Conservation (phyloP, 1,140 invertebrate species). For the Eupeodes corollae region DNA sequence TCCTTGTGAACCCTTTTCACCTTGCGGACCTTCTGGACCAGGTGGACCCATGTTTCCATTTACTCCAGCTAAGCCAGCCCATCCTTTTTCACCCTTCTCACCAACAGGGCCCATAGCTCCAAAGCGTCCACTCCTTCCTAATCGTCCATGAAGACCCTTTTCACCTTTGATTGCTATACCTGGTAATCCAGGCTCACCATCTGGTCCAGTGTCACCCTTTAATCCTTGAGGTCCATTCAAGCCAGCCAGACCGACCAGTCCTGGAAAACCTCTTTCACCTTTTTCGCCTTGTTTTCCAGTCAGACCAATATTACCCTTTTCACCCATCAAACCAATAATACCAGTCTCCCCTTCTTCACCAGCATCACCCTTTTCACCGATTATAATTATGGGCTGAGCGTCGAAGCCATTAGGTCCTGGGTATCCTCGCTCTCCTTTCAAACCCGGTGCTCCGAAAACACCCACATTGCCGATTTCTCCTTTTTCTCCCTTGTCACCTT, state of each 20-base stretch:
- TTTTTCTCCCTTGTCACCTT: constrained; percentile 42
- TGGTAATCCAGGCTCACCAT: constrained; percentile 52
- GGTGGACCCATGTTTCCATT: constrained; percentile 31
- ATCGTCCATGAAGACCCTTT: constrained; percentile 48
- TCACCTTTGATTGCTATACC: constrained; percentile 60
- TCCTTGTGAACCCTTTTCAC: constrained; percentile 51
- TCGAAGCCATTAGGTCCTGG: constrained; percentile 48
- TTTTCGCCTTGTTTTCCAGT: constrained; percentile 55
- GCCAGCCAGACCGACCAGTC: constrained; percentile 61
- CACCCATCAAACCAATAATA: constrained; percentile 45
- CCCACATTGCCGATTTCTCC: constrained; percentile 38
- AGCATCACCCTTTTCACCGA: constrained; percentile 58
- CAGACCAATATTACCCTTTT: constrained; percentile 40
- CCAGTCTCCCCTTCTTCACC: constrained; percentile 52
- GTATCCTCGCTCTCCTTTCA: constrained; percentile 50
- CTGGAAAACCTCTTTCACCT: constrained; percentile 64
- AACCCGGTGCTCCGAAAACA: constrained; percentile 39
- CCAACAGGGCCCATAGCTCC: constrained; percentile 48
- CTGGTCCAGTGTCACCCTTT: constrained; percentile 53
- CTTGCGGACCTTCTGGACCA: constrained; percentile 44
- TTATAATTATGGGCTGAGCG: constrained; percentile 43
- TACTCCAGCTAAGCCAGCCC: constrained; percentile 51
- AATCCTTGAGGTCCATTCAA: constrained; percentile 59
- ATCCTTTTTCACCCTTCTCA: constrained; percentile 45
- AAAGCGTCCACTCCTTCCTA: constrained; percentile 48